Conservation (phyloP, 2,797 vertebrate species). For the Molossus molossus region DNA sequence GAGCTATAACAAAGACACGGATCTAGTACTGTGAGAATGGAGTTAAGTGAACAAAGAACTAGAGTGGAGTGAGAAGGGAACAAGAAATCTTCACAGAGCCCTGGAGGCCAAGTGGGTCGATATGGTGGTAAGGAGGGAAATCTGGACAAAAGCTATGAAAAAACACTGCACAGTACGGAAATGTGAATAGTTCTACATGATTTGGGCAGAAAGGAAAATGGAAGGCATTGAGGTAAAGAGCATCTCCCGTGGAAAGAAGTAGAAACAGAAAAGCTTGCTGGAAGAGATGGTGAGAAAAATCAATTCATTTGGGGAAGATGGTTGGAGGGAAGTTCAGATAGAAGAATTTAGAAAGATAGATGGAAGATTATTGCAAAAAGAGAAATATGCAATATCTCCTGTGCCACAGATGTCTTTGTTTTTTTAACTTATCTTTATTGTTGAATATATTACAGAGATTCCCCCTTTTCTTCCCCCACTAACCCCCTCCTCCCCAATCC, state of each 20-base stretch:
- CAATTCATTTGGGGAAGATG: background rate
- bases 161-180: background rate
- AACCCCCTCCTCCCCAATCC: too few species aligned
- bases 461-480: too few species aligned
- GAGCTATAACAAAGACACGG: background rate
- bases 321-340: background rate
- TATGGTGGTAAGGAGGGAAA: background rate
- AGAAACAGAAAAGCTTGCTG: conserved; percentile 30
- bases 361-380: background rate
- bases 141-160: background rate
- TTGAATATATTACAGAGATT: too few species aligned
- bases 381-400: background rate
- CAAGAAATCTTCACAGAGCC: background rate
- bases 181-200: background rate
- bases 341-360: background rate
- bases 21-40: background rate
- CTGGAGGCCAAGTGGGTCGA: background rate
- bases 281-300: background rate
- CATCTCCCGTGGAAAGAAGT: background rate
- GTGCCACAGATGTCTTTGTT: background rate
- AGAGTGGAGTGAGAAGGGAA: background rate
- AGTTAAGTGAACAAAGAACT: conserved; percentile 1
- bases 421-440: too few species aligned
- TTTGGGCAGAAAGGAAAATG: background rate
- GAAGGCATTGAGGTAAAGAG: background rate